Conservation (phyloP, 2,888 invertebrate genomes). For the Artemia sinica region DNA sequence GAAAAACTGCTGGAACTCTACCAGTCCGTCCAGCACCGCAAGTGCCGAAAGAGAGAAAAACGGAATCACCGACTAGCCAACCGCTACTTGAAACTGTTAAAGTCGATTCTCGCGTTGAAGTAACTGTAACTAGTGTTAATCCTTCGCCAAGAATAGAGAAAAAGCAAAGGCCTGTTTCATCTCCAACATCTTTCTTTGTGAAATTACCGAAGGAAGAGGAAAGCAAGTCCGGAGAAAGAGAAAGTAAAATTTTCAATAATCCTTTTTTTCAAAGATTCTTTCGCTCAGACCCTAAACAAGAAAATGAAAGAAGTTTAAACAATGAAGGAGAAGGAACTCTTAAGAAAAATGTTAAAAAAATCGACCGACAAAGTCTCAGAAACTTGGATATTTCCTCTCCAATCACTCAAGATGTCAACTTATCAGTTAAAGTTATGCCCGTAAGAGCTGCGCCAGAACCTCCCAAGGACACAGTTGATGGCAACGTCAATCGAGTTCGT, state of each 20-base stretch:
- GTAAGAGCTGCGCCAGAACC: conserved; percentile 36
- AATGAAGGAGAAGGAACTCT: conserved; percentile 27
- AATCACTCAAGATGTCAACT: conserved; percentile 49
- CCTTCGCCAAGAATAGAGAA: conserved; percentile 6
- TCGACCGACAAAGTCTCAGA: conserved; percentile 52
- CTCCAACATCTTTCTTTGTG: conserved; percentile 6
- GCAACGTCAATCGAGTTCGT: not conserved
- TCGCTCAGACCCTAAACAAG: conserved; percentile 11
- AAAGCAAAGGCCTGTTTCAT: not conserved
- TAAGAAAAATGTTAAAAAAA: conserved; percentile 42
- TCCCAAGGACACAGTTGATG: conserved; percentile 34
- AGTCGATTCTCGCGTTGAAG: not conserved
- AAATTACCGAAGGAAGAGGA: not conserved
- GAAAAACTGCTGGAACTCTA: conserved; percentile 15
- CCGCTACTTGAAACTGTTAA: not conserved
- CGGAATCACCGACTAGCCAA: conserved; percentile 4
- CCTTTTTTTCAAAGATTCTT: not conserved
- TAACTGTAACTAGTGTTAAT: conserved; percentile 6
- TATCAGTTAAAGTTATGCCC: conserved; percentile 42
- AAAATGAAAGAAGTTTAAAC: not conserved
- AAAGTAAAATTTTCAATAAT: not conserved
- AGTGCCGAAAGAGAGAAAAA: conserved; percentile 14
- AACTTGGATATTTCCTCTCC: conserved; percentile 66
- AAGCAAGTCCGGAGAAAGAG: not conserved
- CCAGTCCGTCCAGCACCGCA: conserved; percentile 26